A percentile compares a stretch with the other conserved stretches of the same genome.
phyloP scores from a whole-genome alignment of 2,113 vertebrate species.

The Saiga tatarica region DNA sequence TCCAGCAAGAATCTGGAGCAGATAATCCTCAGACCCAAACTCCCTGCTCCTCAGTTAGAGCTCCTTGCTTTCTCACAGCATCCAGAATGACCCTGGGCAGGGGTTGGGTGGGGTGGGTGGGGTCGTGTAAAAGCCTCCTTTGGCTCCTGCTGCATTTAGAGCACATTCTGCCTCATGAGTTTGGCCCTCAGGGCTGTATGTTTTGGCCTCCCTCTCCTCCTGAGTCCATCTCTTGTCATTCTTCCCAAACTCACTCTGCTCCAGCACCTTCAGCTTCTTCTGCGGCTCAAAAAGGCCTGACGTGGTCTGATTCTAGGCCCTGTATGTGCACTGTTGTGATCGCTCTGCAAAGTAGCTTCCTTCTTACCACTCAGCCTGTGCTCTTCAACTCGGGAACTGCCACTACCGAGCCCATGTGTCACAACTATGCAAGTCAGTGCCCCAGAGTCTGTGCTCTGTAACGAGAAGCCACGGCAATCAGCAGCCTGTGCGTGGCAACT shows the following conservation, averaged over 20 bases:
- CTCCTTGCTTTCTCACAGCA: not conserved
- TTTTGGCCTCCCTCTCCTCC: not conserved
- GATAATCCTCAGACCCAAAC: not conserved
- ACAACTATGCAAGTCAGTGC: accelerated
- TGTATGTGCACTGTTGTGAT: accelerated
- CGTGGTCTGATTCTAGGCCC: not conserved
- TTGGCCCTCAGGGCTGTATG: not conserved
- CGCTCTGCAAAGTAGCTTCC: not conserved
- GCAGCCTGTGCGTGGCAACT: not conserved
- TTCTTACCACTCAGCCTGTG: not conserved
- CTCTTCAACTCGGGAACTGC: not conserved
- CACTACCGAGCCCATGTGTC: accelerated
- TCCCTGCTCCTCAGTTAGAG: not conserved
- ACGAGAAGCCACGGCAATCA: not conserved
- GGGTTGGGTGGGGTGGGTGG: no score
- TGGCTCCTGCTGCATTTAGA: not conserved
- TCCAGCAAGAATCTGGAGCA: not conserved
- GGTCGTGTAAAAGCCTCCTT: not conserved
- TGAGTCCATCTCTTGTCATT: not conserved
- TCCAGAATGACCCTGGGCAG: not conserved
- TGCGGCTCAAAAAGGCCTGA: no score
- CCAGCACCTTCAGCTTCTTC: not conserved
- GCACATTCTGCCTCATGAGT: not conserved
- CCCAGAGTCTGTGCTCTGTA: not conserved
- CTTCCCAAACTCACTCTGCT: not conserved